Conservation (phyloP, 2,888 invertebrate species). For the Clepsis dumicolana region DNA sequence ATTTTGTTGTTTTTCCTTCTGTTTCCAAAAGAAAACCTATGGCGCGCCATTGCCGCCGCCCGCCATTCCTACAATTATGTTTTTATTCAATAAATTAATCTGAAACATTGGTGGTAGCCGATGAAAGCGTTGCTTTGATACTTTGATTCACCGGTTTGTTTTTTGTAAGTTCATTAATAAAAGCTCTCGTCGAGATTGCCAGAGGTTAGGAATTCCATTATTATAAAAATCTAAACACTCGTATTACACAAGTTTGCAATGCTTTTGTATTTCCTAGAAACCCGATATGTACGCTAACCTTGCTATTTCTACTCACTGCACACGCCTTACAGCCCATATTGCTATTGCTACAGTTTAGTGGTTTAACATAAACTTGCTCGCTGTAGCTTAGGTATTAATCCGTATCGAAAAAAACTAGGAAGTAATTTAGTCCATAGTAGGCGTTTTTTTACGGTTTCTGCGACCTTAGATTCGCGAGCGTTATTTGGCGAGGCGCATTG, state of each 20-base stretch:
- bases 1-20: constrained; percentile 47
- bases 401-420: constrained; percentile 48
- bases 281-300: constrained; percentile 40
- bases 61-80: constrained; percentile 71
- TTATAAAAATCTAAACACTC: constrained; percentile 25
- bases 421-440: constrained; percentile 46
- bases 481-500: constrained; percentile 18
- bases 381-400: too few relatives aligned
- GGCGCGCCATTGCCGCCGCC: constrained; percentile 77
- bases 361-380: neutral
- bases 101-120: neutral
- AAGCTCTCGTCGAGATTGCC: neutral
- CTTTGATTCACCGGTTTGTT: neutral
- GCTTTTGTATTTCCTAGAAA: constrained; percentile 33
- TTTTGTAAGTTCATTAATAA: neutral
- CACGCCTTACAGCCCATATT: constrained; percentile 7
- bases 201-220: constrained; percentile 34
- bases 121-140: neutral
- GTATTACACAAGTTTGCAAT: constrained; percentile 43
- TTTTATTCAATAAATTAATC: constrained; percentile 53
- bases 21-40: constrained; percentile 44
- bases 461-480: constrained; percentile 48
- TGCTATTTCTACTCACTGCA: constrained; percentile 26
- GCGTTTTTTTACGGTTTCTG: constrained; percentile 48
- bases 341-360: neutral